A percentile compares a stretch with the other conserved stretches of the same genome.
These are phyloP conservation scores for Carterocephalus palaemon DNA, from an alignment of 2,888 invertebrate species.

Conservation along the genomic window DNA sequence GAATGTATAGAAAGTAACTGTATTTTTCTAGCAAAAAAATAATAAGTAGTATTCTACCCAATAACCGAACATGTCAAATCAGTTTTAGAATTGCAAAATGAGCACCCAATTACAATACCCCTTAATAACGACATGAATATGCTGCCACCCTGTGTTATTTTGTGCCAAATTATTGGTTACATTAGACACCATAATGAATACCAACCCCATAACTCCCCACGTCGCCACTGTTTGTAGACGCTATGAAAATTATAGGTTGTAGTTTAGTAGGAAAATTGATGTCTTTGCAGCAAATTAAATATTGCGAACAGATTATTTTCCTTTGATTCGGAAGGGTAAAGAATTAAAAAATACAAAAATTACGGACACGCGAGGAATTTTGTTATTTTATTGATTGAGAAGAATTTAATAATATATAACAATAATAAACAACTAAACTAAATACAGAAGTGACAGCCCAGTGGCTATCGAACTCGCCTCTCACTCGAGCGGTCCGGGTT, in stretches of 20 bases:
- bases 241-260: constrained; percentile 21
- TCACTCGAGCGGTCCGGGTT: too few relatives aligned
- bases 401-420: not conserved
- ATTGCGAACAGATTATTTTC: constrained; percentile 11
- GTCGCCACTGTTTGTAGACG: constrained; percentile 17
- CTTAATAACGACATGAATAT: constrained; percentile 18
- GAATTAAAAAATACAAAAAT: too few relatives aligned
- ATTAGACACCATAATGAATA: constrained; percentile 34
- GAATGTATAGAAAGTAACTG: too few relatives aligned
- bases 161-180: constrained; percentile 33
- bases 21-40: too few relatives aligned
- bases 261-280: constrained; percentile 23
- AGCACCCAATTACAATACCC: constrained; percentile 15
- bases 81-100: constrained; percentile 12
- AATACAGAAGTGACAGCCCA: too few relatives aligned
- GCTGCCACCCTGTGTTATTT: constrained; percentile 20
- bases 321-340: too few relatives aligned
- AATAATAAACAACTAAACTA: too few relatives aligned
- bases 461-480: too few relatives aligned
- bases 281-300: constrained; percentile 12
- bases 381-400: too few relatives aligned
- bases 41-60: too few relatives aligned
- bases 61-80: constrained; percentile 23
- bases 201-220: constrained; percentile 27
- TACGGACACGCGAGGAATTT: too few relatives aligned